Percentiles rank a stretch among this genome's conserved stretches.
These are phyloP conservation scores for Chirona hameri DNA, from an alignment of 2,888 invertebrate genomes.

Conservation along the genomic window DNA sequence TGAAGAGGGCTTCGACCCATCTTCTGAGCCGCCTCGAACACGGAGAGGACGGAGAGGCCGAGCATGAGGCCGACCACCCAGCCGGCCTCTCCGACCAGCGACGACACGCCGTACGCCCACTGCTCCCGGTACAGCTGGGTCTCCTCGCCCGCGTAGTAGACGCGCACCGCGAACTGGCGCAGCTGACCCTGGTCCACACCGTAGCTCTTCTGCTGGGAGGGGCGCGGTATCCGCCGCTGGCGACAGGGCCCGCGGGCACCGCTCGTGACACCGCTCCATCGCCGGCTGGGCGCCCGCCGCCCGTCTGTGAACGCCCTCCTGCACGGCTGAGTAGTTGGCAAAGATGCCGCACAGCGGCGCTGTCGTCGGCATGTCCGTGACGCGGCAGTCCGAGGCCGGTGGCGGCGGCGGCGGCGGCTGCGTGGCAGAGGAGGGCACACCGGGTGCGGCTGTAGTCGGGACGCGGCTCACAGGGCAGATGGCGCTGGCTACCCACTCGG, in stretches of 20 bases:
- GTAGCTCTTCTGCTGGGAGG: background rate
- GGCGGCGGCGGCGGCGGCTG: background rate
- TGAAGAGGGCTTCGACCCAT: no score
- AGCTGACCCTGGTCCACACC: background rate
- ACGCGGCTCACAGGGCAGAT: background rate
- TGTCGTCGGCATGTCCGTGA: background rate
- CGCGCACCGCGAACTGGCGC: background rate
- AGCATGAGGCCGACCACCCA: slow-evolving; percentile 5
- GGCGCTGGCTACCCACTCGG: background rate
- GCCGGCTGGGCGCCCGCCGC: background rate
- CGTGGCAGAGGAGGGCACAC: background rate
- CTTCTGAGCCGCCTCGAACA: background rate
- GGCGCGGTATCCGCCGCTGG: background rate
- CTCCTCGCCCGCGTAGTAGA: background rate
- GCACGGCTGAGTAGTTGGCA: slow-evolving; percentile 2
- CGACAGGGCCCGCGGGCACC: background rate
- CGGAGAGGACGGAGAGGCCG: background rate
- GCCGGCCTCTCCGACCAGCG: slow-evolving; percentile 23
- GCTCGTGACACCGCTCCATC: background rate
- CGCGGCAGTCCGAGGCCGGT: background rate
- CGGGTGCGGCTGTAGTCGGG: background rate
- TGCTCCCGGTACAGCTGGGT: background rate
- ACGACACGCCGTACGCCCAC: background rate
- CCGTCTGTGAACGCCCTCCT: background rate
- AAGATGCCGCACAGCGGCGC: background rate